Percentiles rank a stretch among this genome's conserved stretches.
These are phyloP conservation scores for Agapornis roseicollis DNA, from an alignment of 2,113 vertebrate species.

Conservation along the genomic window DNA sequence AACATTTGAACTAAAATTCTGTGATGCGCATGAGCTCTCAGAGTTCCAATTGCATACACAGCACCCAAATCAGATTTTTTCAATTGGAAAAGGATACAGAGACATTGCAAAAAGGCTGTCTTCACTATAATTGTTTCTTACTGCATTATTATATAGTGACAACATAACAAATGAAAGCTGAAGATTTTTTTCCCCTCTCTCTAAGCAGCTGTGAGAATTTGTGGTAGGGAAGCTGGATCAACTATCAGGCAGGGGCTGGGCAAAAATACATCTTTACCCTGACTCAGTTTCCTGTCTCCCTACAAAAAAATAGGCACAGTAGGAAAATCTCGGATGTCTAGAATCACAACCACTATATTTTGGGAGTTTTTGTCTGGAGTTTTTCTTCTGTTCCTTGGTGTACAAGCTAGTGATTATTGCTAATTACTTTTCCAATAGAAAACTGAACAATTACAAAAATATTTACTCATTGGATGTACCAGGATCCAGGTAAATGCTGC, in stretches of 20 bases:
- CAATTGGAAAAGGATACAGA: neutral
- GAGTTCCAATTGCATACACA: neutral
- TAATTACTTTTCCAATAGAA: neutral
- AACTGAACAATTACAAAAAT: neutral
- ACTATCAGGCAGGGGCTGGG: neutral
- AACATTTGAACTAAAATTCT: neutral
- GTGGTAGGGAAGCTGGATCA: neutral
- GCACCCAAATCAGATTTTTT: neutral
- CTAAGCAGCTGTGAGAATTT: neutral
- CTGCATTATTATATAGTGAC: neutral
- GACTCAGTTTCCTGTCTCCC: neutral
- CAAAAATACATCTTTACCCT: neutral
- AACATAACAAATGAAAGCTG: neutral
- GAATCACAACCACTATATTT: neutral
- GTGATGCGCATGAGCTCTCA: neutral
- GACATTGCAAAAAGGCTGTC: neutral
- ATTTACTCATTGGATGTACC: neutral
- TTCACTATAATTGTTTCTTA: neutral
- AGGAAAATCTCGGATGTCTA: neutral
- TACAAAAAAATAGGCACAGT: neutral
- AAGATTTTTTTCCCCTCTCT: no score
- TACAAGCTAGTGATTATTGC: neutral
- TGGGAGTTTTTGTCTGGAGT: neutral
- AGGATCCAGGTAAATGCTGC: neutral
- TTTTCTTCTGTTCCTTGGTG: neutral